Evolutionary conservation across 2,113 vertebrate genomes (phyloP), one percentile per base, ranked within the genome.

Genomic region (Chloebia gouldiae): DNA sequence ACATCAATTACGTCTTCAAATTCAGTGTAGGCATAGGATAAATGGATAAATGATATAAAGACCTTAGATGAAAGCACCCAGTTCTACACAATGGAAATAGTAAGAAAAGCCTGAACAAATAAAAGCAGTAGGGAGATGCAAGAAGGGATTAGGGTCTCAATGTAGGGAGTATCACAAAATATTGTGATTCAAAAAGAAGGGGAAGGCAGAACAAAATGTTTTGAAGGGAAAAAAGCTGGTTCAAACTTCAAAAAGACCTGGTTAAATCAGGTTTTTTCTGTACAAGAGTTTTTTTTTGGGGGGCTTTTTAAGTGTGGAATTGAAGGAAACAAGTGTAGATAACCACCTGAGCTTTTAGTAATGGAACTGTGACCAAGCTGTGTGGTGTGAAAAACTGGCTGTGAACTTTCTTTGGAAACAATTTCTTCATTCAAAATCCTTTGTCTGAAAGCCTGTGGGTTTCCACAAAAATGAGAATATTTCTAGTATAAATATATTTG

Each of bases 351-450:
- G 85, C 23, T 84, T 61, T 90, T 57, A 88, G 53, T 76, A 94
- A 72, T 0, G 0, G 66, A 37, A 69, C 17, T 33, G 45, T 77
- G 53, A 88, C 50, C 85, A 93, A 88, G 81, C 73, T 90, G 49
- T 73, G 88, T 79, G 19, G 15, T 53, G 54, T 53, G 71, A 94
- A 95, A 96, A 90, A 65, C 53, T 54, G 33, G 1, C 75, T 93
- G 45, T 86, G 90, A 93, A 86, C 40, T 88, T 90, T 69, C 75
- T 90, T 90, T 27, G 51, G 68, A 81, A 50, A 69, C 37, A 77
- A 45, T 88, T 33, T 71, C 56, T 75, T 91, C 4, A 70, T 86
- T 94, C 90, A 92, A 92, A 96, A 92, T 79, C 39, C 37, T 94
- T 90, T 94, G 64, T 93, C 54, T 88, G 88, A 79, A 97, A 90